Conservation (phyloP, 2,888 invertebrate genomes). For the Lasioglossum vierecki region DNA sequence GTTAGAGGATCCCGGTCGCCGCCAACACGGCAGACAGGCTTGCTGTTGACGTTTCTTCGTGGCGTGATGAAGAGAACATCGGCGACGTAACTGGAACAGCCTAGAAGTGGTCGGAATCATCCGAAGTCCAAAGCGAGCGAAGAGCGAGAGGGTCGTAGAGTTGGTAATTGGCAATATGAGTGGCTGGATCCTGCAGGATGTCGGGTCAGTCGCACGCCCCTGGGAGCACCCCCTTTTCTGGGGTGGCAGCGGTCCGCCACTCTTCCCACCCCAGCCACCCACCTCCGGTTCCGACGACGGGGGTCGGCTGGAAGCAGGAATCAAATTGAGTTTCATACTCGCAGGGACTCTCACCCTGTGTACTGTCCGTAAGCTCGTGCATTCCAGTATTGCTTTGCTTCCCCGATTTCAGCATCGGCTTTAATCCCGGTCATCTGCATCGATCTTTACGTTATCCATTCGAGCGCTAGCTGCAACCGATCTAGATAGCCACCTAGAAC, state of each 20-base stretch:
- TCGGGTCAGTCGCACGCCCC: slow-evolving; percentile 83
- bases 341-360: slow-evolving; percentile 76
- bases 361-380: slow-evolving; percentile 66
- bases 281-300: slow-evolving; percentile 69
- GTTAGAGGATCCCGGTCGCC: not conserved
- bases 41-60: slow-evolving; percentile 28
- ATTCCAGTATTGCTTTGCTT: slow-evolving; percentile 64
- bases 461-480: not conserved
- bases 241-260: slow-evolving; percentile 70
- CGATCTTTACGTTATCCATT: not conserved
- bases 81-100: slow-evolving; percentile 75
- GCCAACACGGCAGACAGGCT: not conserved
- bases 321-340: slow-evolving; percentile 84
- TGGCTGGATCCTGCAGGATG: slow-evolving; percentile 82
- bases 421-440: slow-evolving; percentile 46
- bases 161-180: slow-evolving; percentile 84
- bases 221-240: slow-evolving; percentile 81
- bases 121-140: slow-evolving; percentile 78
- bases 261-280: slow-evolving; percentile 63
- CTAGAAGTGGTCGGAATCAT: slow-evolving; percentile 79
- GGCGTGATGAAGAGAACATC: slow-evolving; percentile 57
- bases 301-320: slow-evolving; percentile 77
- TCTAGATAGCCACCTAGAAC: not conserved
- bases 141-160: slow-evolving; percentile 81
- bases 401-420: slow-evolving; percentile 67